Base-by-base conservation (phyloP, 2,888 invertebrate genomes). In the Erebia palarica region DNA sequence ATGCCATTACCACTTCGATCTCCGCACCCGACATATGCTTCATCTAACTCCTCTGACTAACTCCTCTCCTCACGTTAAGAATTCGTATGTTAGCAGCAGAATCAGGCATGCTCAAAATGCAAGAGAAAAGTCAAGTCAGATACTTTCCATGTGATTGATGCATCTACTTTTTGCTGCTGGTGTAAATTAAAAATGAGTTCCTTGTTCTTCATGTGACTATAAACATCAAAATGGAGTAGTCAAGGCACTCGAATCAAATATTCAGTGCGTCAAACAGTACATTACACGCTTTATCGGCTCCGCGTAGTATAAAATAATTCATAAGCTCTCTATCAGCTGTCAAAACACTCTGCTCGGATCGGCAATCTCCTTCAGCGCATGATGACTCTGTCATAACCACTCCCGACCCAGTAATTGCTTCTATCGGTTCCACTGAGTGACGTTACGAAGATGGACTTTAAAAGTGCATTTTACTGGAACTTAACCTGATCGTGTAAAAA, bases 321-420 rank as follows among this genome's bases (percentile, higher is more conserved):
- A 86, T 85, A 86, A 87, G 86, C 86, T 85, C 86, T 86, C 87
- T 86, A 88, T 86, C 81, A 81, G 78, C 78, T 80, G 82, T 86
- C 83, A 86, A 86, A 86, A 86, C 89, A 85, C 87, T 90, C 83
- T 77, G 80, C 78, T 81, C 72, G 80, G 84, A 90, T 88, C 89
- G 88, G 80, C 87, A 88, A 89, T 88, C 81, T 82, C 79, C 74
- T 79, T 77, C 77, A 79, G 74, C 78, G 85, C 86, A 83, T 86
- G 83, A 84, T 82, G 84, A 81, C 77, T 82, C 80, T 83, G 84
- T 85, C 85, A 86, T 84, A 84, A 83, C 81, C 86, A 86, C 80
- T n/a, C 80, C 79, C 76, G 76, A 75, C 74, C 78, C 75, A 78
- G 81, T 87, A 87, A 88, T 89, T 89, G 87, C 84, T 81, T 82